Percentiles rank a stretch among this genome's conserved stretches.
These are phyloP conservation scores for Lepisosteus oculatus DNA, from an alignment of 2,113 vertebrate species.

Conservation along the genomic window DNA sequence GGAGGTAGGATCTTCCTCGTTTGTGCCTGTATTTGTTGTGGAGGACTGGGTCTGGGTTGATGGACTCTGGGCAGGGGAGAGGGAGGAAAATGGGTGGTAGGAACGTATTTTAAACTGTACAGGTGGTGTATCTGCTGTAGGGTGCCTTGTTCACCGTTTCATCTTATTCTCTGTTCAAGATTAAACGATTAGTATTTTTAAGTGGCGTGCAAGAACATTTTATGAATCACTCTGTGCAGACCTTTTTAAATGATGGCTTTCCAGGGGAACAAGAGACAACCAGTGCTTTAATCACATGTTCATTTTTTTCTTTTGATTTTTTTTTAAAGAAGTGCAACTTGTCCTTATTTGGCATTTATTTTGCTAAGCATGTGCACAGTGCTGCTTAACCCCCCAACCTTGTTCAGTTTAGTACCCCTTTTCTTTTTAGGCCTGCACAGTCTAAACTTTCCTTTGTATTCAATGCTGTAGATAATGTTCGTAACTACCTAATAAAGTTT, in stretches of 20 bases:
- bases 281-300: slow-evolving; percentile 43
- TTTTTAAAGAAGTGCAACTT: slow-evolving; percentile 28
- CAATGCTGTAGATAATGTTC: slow-evolving; percentile 81
- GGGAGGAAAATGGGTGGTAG: slow-evolving; percentile 3
- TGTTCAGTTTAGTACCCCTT: slow-evolving; percentile 24
- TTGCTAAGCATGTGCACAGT: slow-evolving; percentile 37
- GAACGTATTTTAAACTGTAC: slow-evolving; percentile 40
- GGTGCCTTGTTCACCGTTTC: slow-evolving; percentile 52
- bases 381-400: slow-evolving; percentile 22
- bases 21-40: slow-evolving; percentile 24
- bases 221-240: slow-evolving; percentile 46
- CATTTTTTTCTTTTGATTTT: slow-evolving; percentile 37
- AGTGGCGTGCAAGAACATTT: slow-evolving; percentile 37
- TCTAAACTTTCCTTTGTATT: slow-evolving; percentile 74
- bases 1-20: background rate
- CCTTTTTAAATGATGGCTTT: slow-evolving; percentile 27
- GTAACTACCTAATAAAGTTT: slow-evolving; percentile 85
- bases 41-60: slow-evolving; percentile 20
- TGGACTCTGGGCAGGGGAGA: background rate
- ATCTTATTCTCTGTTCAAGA: slow-evolving; percentile 11
- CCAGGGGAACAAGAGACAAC: slow-evolving; percentile 21
- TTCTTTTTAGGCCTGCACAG: slow-evolving; percentile 63
- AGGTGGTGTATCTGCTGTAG: slow-evolving; percentile 60
- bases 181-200: slow-evolving; percentile 12
- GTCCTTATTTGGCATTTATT: slow-evolving; percentile 32